Conservation (phyloP, 2,797 vertebrate species). For the Merluccius polli region DNA sequence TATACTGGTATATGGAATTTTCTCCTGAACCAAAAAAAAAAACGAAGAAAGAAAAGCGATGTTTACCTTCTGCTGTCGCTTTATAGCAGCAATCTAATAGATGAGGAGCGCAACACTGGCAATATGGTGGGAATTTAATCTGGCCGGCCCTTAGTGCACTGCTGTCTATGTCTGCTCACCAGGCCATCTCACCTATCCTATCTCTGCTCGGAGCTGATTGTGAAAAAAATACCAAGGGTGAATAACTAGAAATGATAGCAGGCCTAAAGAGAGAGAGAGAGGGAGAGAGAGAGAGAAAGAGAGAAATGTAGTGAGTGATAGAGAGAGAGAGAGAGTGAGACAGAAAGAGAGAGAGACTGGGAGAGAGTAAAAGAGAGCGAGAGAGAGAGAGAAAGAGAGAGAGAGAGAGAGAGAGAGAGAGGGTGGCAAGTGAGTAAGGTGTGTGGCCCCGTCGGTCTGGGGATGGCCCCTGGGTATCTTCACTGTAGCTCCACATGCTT, state of each 20-base stretch:
- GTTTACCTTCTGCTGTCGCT: not conserved
- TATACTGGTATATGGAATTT: not conserved
- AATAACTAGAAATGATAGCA: not conserved
- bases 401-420: not conserved
- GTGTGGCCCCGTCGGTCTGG: not conserved
- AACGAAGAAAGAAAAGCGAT: not conserved
- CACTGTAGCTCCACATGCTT: constrained; percentile 51
- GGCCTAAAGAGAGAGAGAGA: not conserved
- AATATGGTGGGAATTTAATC: not conserved
- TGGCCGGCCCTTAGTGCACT: not conserved
- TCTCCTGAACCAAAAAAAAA: not conserved
- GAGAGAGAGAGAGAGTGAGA: not conserved
- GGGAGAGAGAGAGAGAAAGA: not conserved
- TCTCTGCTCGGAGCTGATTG: not conserved
- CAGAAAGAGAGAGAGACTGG: not conserved
- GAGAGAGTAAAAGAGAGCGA: not conserved
- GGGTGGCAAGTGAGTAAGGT: not conserved
- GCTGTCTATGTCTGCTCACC: not conserved
- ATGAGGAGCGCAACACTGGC: constrained; percentile 1
- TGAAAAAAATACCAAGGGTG: not conserved
- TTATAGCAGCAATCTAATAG: not conserved
- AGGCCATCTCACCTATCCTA: not conserved
- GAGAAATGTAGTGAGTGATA: not conserved
- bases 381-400: not conserved
- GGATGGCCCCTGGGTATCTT: constrained; percentile 15